phyloP scores from a whole-genome alignment of 2,113 vertebrate genomes.

The Phoenicopterus ruber region DNA sequence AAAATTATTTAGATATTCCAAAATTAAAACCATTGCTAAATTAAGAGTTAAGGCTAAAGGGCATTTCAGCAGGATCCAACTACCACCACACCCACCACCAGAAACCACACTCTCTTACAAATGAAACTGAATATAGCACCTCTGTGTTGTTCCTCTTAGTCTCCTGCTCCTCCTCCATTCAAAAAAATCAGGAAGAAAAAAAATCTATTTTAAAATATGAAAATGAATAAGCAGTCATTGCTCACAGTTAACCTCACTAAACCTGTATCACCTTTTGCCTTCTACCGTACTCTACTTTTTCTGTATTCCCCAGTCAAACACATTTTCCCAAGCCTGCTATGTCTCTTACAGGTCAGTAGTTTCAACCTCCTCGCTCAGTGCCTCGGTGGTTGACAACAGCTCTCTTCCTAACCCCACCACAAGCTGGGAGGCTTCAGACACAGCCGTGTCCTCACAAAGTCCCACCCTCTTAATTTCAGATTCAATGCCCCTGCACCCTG shows the following conservation, averaged over 20 bases:
- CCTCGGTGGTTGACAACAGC: neutral
- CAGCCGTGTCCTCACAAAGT: accelerated
- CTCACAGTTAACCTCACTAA: neutral
- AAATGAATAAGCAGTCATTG: neutral
- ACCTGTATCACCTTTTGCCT: neutral
- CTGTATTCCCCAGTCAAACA: neutral
- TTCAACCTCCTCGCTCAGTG: neutral
- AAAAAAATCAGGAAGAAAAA: neutral
- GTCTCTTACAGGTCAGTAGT: neutral
- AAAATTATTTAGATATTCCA: neutral
- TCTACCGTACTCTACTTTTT: neutral
- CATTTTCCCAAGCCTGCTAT: neutral
- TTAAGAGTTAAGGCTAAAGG: neutral
- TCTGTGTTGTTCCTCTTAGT: neutral
- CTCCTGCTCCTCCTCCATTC: neutral
- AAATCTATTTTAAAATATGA: neutral
- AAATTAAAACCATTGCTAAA: slow-evolving; percentile 21
- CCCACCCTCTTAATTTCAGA: neutral
- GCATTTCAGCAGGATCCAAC: neutral
- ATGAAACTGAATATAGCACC: neutral
- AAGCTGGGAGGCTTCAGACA: neutral
- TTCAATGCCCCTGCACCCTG: neutral
- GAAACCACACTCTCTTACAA: neutral
- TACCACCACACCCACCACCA: neutral
- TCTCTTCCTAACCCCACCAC: neutral